Conservation (phyloP, 2,113 vertebrate species). For the Mohoua ochrocephala region DNA sequence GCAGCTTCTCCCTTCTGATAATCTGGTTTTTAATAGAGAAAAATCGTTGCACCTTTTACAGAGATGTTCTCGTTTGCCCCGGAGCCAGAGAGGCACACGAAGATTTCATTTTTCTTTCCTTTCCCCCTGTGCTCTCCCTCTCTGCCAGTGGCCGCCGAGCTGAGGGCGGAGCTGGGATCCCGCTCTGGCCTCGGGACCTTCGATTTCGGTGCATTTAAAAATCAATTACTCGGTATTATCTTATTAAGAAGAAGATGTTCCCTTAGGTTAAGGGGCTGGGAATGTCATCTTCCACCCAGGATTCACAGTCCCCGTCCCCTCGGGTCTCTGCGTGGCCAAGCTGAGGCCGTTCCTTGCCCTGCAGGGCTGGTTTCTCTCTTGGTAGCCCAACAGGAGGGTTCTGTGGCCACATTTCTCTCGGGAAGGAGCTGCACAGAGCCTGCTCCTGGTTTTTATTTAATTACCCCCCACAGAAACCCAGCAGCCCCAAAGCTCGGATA, state of each 20-base stretch:
- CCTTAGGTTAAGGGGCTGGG: background rate
- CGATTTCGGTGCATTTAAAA: constrained; percentile 45
- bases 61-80: background rate
- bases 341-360: background rate
- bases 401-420: background rate
- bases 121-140: background rate
- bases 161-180: background rate
- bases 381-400: background rate
- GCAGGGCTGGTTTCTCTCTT: background rate
- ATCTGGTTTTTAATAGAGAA: background rate
- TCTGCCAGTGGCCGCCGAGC: background rate
- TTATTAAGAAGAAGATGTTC: background rate
- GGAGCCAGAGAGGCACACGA: background rate
- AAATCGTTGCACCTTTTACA: background rate
- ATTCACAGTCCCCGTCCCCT: fast-evolving
- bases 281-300: background rate
- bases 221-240: constrained; percentile 38
- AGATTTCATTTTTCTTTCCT: constrained; percentile 15
- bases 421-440: background rate
- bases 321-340: fast-evolving
- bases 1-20: background rate
- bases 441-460: background rate
- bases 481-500: background rate
- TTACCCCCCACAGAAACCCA: background rate
- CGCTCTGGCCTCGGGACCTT: constrained; percentile 1